A percentile compares a stretch with the other conserved stretches of the same genome.
Evolutionary conservation across 2,113 vertebrate species (phyloP).

Genomic region (Leiothrix lutea): DNA sequence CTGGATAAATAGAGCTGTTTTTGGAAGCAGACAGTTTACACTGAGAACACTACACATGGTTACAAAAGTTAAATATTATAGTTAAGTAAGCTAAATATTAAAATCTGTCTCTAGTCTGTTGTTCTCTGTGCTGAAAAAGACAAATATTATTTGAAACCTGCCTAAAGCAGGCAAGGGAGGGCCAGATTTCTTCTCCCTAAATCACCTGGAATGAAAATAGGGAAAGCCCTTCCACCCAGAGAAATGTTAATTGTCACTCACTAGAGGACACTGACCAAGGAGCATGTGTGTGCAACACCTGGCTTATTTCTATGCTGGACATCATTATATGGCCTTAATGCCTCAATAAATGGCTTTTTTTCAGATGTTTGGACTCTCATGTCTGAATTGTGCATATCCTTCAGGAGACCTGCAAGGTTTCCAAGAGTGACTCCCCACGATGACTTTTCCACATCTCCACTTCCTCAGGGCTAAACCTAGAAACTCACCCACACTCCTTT

Average conservation of each 20-base stretch:
- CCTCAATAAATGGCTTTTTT: not conserved
- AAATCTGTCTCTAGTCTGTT: not conserved
- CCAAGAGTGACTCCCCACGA: not conserved
- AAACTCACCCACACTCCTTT: not conserved
- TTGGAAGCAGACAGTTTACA: not conserved
- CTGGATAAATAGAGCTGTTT: not conserved
- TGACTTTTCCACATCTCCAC: not conserved
- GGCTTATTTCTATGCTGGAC: not conserved
- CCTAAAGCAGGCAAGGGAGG: not conserved
- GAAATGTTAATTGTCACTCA: not conserved
- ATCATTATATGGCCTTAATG: not conserved
- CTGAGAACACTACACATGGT: not conserved
- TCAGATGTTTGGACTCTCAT: not conserved
- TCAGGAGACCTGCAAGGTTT: not conserved
- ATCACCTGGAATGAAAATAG: not conserved
- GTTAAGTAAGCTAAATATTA: not conserved
- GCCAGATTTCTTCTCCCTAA: not conserved
- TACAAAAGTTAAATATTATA: not conserved
- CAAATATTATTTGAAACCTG: not conserved
- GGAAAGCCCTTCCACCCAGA: not conserved
- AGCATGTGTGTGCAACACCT: accelerated
- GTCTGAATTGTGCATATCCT: not conserved
- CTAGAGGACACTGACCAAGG: not conserved
- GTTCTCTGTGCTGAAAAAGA: not conserved
- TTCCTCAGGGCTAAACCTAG: not conserved